Percentiles rank a stretch among this genome's conserved stretches.
Evolutionary conservation across 2,888 invertebrate genomes (phyloP).

Genomic region (Drosophila dives): DNA sequence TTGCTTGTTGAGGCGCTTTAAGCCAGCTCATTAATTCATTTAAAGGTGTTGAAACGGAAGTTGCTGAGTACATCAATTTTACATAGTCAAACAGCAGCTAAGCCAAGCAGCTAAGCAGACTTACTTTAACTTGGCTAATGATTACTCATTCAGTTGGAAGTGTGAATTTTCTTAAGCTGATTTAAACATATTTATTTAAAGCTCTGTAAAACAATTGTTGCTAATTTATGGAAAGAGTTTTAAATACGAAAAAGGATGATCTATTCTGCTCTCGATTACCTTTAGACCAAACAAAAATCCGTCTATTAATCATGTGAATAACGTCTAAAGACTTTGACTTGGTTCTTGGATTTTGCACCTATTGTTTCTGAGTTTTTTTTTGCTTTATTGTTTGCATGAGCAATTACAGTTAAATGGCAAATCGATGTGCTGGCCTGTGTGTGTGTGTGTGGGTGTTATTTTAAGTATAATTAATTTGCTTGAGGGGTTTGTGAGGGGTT

Average conservation of each 20-base stretch:
- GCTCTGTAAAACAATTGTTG: not conserved
- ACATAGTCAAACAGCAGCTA: constrained; percentile 10
- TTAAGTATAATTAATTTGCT: constrained; percentile 73
- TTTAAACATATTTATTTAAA: not conserved
- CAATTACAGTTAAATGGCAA: constrained; percentile 76
- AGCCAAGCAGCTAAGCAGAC: not conserved
- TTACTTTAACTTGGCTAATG: not conserved
- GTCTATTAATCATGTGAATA: constrained; percentile 40
- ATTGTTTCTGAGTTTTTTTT: constrained; percentile 22
- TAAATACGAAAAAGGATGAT: not conserved
- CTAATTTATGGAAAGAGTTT: not conserved
- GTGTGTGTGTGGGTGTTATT: constrained; percentile 11
- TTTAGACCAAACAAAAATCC: not conserved
- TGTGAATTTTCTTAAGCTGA: not conserved
- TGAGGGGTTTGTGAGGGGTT: constrained; percentile 10
- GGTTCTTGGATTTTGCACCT: constrained; percentile 3
- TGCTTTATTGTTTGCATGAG: constrained; percentile 49
- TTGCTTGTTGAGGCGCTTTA: constrained; percentile 27
- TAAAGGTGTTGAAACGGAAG: constrained; percentile 56
- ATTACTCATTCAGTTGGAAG: not conserved
- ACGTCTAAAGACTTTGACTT: constrained; percentile 23
- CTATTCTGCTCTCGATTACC: not conserved
- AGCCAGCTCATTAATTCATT: constrained; percentile 54
- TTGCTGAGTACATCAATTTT: constrained; percentile 2
- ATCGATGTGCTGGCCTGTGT: constrained; percentile 31